Conservation (phyloP, 2,113 vertebrate species). For the Stictonetta naevosa region DNA sequence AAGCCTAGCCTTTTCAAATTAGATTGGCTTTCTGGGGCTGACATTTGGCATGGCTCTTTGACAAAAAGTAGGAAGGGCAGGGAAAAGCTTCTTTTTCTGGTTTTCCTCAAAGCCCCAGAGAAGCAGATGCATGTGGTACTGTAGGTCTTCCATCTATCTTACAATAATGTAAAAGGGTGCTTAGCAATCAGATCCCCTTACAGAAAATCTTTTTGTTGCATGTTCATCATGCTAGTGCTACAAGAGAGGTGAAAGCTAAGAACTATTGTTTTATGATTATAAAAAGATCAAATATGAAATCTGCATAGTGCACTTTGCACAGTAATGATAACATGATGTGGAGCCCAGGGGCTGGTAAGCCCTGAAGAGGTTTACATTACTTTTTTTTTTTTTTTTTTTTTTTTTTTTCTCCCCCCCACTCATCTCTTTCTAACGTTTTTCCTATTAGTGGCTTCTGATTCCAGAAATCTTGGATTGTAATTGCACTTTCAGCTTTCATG, state of each 20-base stretch:
- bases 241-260: neutral
- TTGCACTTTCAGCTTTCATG: neutral
- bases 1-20: constrained; percentile 13
- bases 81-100: neutral
- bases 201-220: neutral
- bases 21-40: constrained; percentile 9
- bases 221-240: neutral
- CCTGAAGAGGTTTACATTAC: neutral
- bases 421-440: neutral
- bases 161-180: neutral
- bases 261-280: neutral
- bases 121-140: neutral
- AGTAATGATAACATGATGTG: neutral
- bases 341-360: neutral
- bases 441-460: neutral
- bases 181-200: neutral
- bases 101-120: neutral
- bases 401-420: neutral
- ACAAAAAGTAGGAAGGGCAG: neutral
- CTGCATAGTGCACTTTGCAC: neutral
- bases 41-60: constrained; percentile 4
- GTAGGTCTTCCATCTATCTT: neutral
- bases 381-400: neutral
- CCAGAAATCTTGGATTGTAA: neutral
- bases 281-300: neutral